phyloP scores from a whole-genome alignment of 2,113 vertebrate genomes.

The Scytalopus superciliaris region DNA sequence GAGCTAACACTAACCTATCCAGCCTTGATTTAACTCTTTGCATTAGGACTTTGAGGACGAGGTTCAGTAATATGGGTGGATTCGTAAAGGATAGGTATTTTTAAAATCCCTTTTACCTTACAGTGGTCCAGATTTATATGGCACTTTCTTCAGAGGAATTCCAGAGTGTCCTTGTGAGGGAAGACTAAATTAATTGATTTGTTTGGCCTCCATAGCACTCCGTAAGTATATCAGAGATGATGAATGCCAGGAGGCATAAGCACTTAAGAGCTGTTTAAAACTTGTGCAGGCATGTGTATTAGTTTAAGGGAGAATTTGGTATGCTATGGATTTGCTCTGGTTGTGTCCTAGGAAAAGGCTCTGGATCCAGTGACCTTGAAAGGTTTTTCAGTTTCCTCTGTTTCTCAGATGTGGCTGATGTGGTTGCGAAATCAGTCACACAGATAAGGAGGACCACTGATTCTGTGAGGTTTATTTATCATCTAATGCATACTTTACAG shows the following conservation, averaged over 20 bases:
- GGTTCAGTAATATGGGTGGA: background rate
- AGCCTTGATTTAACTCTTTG: background rate
- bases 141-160: background rate
- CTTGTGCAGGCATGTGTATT: background rate
- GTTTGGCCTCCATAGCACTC: background rate
- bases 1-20: background rate
- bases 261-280: background rate
- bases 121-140: background rate
- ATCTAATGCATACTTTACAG: background rate
- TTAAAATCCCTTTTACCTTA: background rate
- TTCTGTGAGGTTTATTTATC: background rate
- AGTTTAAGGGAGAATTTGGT: background rate
- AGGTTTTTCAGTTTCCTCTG: background rate
- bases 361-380: background rate
- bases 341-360: background rate
- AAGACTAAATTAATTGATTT: background rate
- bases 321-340: background rate
- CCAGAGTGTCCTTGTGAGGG: background rate
- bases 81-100: background rate
- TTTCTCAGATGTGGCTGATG: background rate
- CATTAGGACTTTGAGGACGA: background rate
- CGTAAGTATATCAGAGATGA: accelerated
- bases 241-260: background rate
- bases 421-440: background rate
- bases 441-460: accelerated